Percentiles rank a stretch among this genome's conserved stretches.
phyloP scores from a whole-genome alignment of 2,888 invertebrate genomes.

The Xanthorhoe designata region DNA sequence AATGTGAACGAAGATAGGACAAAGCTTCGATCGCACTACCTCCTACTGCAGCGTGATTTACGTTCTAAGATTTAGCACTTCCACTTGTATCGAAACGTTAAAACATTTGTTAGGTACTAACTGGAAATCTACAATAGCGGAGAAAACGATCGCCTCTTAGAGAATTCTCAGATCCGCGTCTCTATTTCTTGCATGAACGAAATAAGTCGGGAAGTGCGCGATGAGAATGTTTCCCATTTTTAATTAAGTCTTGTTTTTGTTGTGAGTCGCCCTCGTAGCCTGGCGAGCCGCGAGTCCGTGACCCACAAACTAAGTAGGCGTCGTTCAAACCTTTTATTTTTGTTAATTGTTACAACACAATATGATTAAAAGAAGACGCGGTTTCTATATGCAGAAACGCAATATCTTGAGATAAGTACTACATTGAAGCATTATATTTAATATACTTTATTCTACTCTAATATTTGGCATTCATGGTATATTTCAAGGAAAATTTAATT shows the following conservation, averaged over 20 bases:
- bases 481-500: neutral
- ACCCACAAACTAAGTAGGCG: slow-evolving; percentile 60
- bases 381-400: too few relatives aligned
- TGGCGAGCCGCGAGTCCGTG: slow-evolving; percentile 55
- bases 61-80: slow-evolving; percentile 72
- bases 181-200: slow-evolving; percentile 34
- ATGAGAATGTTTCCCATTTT: slow-evolving; percentile 59
- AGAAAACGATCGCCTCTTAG: slow-evolving; percentile 49
- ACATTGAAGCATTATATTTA: neutral
- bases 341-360: slow-evolving; percentile 10
- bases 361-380: neutral
- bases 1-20: slow-evolving; percentile 24
- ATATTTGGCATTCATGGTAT: neutral
- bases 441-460: neutral
- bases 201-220: slow-evolving; percentile 50
- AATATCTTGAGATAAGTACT: neutral
- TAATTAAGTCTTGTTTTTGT: slow-evolving; percentile 70
- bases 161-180: slow-evolving; percentile 56
- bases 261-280: slow-evolving; percentile 56
- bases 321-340: slow-evolving; percentile 16
- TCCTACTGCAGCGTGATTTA: slow-evolving; percentile 64
- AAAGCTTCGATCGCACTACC: slow-evolving; percentile 12
- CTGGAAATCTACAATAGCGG: slow-evolving; percentile 61
- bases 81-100: slow-evolving; percentile 75
- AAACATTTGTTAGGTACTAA: slow-evolving; percentile 69